Evolutionary conservation across 1,140 invertebrate species (phyloP), one percentile per base, ranked within the genome.

Genomic region (Drosophila micromelanica): DNA sequence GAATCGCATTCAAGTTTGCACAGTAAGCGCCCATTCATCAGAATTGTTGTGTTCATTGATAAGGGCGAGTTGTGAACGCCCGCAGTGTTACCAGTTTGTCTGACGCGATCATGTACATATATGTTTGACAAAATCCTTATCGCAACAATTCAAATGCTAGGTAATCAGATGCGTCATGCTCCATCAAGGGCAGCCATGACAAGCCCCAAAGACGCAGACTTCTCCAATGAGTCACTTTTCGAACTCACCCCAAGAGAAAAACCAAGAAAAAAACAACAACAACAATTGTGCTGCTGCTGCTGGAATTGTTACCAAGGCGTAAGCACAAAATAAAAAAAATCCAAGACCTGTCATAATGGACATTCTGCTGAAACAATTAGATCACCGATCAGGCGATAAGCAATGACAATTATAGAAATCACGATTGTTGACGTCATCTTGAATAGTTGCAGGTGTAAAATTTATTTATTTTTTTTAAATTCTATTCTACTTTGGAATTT

Each of bases 291-390:
- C n/a, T n/a, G 9, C n/a, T n/a, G 9, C 54, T 23, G 32, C 38
- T 45, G 27, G 27, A 55, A 65, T 46, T 52, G 20, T 55, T 37
- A 12, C 3, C 27, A 42, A 46, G 43, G 30, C 30, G 27, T 0
- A 2, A 27, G 4, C 3, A 27, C 27, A 65, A 38, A 27, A 23
- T n/a, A 38, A 59, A 17, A 49, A 23, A 57, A 27, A 27, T 27
- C 4, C 3, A 27, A 27, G 27, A 27, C 5, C 61, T 43, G 61
- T 65, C 68, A 42, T 43, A 20, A 32, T 42, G 51, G 51, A 38
- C 60, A 20, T 64, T 48, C 45, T 54, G 45, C 63, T 37, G 42
- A 80, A 82, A 4, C 62, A 78, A 76, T 78, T 80, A 80, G 78
- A 76, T 80, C 78, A 80, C 51, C 49, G 9, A 71, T 59, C 45